These are phyloP conservation scores for Tinamus major DNA, from an alignment of 2,797 vertebrate genomes.

Conservation along the genomic window DNA sequence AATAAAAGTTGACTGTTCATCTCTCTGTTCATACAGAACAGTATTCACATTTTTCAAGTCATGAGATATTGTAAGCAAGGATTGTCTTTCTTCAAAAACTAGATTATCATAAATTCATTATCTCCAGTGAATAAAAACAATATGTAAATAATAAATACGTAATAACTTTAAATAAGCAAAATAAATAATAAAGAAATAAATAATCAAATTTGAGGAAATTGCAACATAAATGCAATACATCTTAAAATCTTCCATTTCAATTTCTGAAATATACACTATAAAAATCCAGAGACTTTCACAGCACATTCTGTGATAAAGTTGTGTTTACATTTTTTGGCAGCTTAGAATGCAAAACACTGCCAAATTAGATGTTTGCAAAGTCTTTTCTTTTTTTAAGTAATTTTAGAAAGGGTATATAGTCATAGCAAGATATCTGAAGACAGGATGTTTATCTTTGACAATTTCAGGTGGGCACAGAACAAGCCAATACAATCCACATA, in stretches of 20 bases:
- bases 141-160: background rate
- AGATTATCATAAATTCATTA: background rate
- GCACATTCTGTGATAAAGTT: background rate
- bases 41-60: background rate
- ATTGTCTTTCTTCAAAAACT: background rate
- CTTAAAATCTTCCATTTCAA: background rate
- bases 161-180: background rate
- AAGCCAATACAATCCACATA: background rate
- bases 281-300: background rate
- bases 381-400: background rate
- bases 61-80: background rate
- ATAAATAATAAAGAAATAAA: background rate
- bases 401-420: background rate
- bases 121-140: background rate
- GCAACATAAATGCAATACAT: background rate
- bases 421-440: background rate
- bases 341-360: background rate
- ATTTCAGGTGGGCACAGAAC: background rate
- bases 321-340: background rate
- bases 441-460: background rate
- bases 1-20: background rate
- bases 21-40: background rate
- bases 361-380: background rate
- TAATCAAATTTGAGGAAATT: background rate
- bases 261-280: background rate